phyloP scores from a whole-genome alignment of 2,888 invertebrate genomes.

The Drosophila villosipedis region DNA sequence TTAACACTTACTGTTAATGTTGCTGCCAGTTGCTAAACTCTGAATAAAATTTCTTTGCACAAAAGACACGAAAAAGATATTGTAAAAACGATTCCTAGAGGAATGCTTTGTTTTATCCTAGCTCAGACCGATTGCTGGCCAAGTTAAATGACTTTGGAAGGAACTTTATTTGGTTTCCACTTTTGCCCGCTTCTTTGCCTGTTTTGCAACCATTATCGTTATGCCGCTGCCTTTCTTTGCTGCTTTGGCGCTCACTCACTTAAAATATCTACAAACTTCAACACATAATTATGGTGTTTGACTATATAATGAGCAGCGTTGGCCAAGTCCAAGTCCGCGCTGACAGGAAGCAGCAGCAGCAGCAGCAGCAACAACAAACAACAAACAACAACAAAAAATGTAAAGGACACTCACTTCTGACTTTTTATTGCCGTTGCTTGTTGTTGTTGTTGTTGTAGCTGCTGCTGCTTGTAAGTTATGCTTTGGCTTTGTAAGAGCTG shows the following conservation, averaged over 20 bases:
- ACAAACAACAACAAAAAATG: conserved; percentile 49
- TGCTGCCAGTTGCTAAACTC: neutral
- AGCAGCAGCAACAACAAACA: conserved; percentile 11
- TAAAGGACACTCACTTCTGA: conserved; percentile 77
- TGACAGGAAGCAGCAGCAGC: conserved; percentile 62
- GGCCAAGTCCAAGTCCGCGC: conserved; percentile 60
- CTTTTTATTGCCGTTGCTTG: conserved; percentile 68
- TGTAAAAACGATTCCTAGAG: conserved; percentile 9
- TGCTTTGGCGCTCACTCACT: conserved; percentile 48
- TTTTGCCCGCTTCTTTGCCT: conserved; percentile 9
- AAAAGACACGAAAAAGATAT: conserved; percentile 7
- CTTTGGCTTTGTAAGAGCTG: conserved; percentile 67
- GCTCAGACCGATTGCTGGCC: conserved; percentile 4
- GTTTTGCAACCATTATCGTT: conserved; percentile 42
- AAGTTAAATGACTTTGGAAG: conserved; percentile 36
- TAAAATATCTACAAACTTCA: conserved; percentile 77
- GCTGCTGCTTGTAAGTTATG: conserved; percentile 72
- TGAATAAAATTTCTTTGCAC: neutral
- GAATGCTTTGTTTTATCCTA: conserved; percentile 10
- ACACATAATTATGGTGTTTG: conserved; percentile 82
- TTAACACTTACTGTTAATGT: neutral
- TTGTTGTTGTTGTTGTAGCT: conserved; percentile 36
- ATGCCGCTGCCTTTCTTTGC: conserved; percentile 23
- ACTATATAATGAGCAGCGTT: conserved; percentile 77
- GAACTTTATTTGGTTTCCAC: conserved; percentile 36